These are phyloP conservation scores for Trissolcus brochymenae DNA, from an alignment of 2,888 invertebrate genomes.

Conservation along the genomic window DNA sequence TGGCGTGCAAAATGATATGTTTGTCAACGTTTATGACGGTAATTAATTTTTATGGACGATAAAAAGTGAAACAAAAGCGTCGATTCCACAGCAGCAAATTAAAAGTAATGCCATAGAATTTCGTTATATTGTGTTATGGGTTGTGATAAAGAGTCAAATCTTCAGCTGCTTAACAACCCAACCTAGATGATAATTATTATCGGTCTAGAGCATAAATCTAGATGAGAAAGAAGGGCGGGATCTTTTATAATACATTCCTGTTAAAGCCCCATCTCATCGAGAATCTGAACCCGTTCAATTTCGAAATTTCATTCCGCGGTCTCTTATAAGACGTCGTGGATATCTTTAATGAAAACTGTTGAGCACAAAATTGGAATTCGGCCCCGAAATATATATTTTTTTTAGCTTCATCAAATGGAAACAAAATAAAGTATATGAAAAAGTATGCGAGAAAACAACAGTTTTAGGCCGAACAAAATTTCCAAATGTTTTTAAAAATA, in stretches of 20 bases:
- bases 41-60: conserved; percentile 32
- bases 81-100: conserved; percentile 20
- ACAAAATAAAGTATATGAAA: conserved; percentile 5
- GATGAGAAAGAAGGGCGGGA: conserved; percentile 52
- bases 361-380: conserved; percentile 37
- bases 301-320: conserved; percentile 35
- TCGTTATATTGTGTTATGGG: conserved; percentile 20
- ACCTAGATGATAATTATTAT: conserved; percentile 53
- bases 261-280: conserved; percentile 28
- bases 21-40: conserved; percentile 1
- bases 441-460: conserved; percentile 16
- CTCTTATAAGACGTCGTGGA: conserved; percentile 20
- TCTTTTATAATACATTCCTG: conserved; percentile 58
- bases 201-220: conserved; percentile 52
- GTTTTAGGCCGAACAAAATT: background rate
- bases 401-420: conserved; percentile 11
- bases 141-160: conserved; percentile 45
- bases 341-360: conserved; percentile 33
- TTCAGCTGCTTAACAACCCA: conserved; percentile 42
- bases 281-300: conserved; percentile 21
- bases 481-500: no score
- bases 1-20: conserved; percentile 4
- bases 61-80: conserved; percentile 14
- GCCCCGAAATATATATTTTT: conserved; percentile 18
- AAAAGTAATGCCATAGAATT: conserved; percentile 34